Evolutionary conservation across 2,797 vertebrate genomes (phyloP).

Genomic region (Xenops minutus): DNA sequence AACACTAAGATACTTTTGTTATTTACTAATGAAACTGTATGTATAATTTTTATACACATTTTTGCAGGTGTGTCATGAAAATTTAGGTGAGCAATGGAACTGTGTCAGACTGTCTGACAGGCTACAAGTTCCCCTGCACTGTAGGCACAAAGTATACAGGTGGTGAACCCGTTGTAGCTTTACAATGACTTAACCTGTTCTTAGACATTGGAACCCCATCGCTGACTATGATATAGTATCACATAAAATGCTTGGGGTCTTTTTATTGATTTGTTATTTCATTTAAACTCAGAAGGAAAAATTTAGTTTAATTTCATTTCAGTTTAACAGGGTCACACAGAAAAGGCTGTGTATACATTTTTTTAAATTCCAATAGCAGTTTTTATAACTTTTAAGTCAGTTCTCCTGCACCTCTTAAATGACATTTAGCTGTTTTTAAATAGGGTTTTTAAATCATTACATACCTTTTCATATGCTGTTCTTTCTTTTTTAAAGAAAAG

Average conservation of each 20-base stretch:
- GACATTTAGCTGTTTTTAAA: background rate
- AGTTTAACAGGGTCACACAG: rapidly evolving
- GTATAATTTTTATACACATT: background rate
- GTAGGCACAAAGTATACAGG: background rate
- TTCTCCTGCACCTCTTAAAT: background rate
- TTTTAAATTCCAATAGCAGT: background rate
- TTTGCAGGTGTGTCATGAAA: background rate
- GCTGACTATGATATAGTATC: background rate
- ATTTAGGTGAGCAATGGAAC: background rate
- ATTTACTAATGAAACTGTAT: constrained; percentile 31
- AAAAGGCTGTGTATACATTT: background rate
- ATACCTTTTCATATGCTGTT: background rate
- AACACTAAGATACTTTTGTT: constrained; percentile 37
- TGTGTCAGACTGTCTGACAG: background rate
- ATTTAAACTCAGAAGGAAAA: background rate
- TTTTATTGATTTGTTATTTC: background rate
- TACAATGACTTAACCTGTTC: background rate
- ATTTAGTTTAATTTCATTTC: background rate
- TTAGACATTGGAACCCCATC: background rate
- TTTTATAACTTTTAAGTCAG: background rate
- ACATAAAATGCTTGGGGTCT: background rate
- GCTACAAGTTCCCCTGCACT: background rate
- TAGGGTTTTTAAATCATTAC: background rate
- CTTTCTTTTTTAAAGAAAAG: background rate
- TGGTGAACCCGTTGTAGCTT: background rate